Conservation (phyloP, 2,113 vertebrate species). For the Ibidorhyncha struthersii region DNA sequence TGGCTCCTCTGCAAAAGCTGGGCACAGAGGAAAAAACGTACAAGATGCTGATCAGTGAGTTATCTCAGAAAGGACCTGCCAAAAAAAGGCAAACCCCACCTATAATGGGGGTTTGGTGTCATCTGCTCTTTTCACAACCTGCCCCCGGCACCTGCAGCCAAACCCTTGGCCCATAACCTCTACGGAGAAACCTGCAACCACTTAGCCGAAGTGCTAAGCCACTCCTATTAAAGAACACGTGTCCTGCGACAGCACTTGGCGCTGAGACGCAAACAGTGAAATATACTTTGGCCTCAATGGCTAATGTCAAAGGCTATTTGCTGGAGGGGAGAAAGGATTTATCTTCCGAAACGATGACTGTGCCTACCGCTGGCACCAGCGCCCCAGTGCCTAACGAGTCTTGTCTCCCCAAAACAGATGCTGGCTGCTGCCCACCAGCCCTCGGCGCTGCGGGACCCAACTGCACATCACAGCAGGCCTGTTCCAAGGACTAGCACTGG, state of each 20-base stretch:
- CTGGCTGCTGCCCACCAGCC: neutral
- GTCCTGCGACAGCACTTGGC: neutral
- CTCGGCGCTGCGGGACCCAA: neutral
- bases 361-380: neutral
- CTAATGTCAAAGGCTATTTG: neutral
- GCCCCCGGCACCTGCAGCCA: neutral
- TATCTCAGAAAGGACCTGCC: neutral
- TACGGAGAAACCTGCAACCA: neutral
- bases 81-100: neutral
- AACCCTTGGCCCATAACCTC: neutral
- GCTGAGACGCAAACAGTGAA: neutral
- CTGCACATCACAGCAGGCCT: fast-evolving
- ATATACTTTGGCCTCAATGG: neutral
- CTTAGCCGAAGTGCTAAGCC: neutral
- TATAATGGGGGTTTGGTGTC: neutral
- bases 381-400: fast-evolving
- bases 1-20: neutral
- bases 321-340: neutral
- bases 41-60: no score
- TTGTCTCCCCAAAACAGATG: neutral
- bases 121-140: neutral
- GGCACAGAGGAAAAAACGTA: neutral
- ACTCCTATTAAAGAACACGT: neutral
- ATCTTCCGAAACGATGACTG: fast-evolving
- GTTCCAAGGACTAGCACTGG: neutral